Evolutionary conservation across 2,113 vertebrate species (phyloP).

Genomic region (Psilopsiagon aymara): DNA sequence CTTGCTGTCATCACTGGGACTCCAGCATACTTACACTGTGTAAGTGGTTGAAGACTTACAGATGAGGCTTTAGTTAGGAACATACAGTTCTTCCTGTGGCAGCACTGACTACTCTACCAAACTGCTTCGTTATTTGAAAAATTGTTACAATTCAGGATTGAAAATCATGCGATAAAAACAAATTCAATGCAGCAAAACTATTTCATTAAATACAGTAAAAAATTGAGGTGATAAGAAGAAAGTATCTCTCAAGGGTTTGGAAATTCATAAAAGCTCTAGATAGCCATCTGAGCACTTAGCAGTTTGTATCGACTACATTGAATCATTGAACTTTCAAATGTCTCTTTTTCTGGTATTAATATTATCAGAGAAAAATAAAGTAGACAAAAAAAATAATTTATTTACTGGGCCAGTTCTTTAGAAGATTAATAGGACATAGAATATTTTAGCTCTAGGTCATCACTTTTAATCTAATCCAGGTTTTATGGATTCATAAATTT

Average conservation of each 20-base stretch:
- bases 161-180: background rate
- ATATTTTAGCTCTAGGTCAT: background rate
- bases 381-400: background rate
- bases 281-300: background rate
- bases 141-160: background rate
- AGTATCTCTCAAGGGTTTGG: background rate
- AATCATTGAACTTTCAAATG: background rate
- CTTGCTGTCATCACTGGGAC: background rate
- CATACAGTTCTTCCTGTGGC: background rate
- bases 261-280: background rate
- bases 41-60: background rate
- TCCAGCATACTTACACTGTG: background rate
- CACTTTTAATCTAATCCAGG: background rate
- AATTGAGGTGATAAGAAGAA: background rate
- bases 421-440: background rate
- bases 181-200: background rate
- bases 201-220: background rate
- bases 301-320: background rate
- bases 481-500: background rate
- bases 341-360: background rate
- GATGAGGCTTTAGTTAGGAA: background rate
- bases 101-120: background rate
- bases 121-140: background rate
- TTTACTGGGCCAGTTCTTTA: background rate
- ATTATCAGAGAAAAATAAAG: background rate